A percentile compares a stretch with the other conserved stretches of the same genome.
phyloP scores from a whole-genome alignment of 2,113 vertebrate species.

The Phylloscopus trochiloides region DNA sequence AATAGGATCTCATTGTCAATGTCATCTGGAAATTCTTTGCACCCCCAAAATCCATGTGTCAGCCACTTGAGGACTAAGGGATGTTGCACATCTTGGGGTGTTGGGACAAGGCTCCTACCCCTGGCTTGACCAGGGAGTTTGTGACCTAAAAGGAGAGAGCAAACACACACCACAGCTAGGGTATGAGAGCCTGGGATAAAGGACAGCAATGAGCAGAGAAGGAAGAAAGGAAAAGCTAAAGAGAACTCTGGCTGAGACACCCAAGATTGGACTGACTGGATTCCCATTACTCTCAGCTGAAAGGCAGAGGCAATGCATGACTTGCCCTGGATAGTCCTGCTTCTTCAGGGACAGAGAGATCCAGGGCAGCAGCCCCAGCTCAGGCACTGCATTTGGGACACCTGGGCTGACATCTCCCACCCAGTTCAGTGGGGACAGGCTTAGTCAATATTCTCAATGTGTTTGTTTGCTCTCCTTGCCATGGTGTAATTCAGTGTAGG shows the following conservation, averaged over 20 bases:
- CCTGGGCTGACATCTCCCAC: background rate
- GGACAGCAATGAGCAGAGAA: background rate
- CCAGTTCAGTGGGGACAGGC: background rate
- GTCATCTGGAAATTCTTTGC: background rate
- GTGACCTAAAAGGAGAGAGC: background rate
- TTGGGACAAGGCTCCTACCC: background rate
- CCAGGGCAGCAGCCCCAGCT: background rate
- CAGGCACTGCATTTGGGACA: background rate
- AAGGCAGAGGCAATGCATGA: background rate
- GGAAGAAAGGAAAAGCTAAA: background rate
- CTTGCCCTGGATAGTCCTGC: background rate
- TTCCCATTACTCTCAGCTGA: background rate
- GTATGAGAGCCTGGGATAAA: background rate
- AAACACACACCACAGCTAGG: background rate
- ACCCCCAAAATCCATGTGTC: background rate
- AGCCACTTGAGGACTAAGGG: background rate
- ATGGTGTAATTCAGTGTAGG: background rate
- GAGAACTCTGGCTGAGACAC: background rate
- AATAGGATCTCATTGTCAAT: background rate
- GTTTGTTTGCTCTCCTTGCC: background rate
- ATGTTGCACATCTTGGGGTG: fast-evolving
- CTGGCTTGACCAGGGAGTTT: background rate
- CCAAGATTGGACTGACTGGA: background rate
- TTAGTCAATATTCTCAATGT: background rate
- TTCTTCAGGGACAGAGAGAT: background rate